Conservation (phyloP, 2,113 vertebrate species). For the Entosphenus tridentatus region DNA sequence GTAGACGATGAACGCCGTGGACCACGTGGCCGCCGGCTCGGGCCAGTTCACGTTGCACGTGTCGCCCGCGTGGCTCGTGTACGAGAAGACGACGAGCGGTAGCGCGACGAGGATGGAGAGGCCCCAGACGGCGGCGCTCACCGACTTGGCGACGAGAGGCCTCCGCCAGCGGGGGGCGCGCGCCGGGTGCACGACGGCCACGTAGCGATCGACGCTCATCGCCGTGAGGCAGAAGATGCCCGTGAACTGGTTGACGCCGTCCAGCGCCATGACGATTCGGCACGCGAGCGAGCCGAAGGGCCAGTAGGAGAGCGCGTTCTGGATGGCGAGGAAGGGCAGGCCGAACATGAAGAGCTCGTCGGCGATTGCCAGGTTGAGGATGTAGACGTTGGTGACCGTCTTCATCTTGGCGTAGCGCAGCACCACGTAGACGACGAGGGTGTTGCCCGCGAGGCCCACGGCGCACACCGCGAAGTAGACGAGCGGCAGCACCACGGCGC, state of each 20-base stretch:
- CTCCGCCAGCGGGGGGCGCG: conserved; percentile 59
- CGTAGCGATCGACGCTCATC: conserved; percentile 77
- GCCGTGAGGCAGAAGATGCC: conserved; percentile 91
- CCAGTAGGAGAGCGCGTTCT: conserved; percentile 75
- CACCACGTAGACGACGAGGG: conserved; percentile 65
- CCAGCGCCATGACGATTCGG: conserved; percentile 73
- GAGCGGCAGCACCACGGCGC: conserved; percentile 48
- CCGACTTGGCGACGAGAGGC: conserved; percentile 42
- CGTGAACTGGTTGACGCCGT: conserved; percentile 89
- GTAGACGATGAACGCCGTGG: conserved; percentile 23
- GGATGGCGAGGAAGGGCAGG: conserved; percentile 63
- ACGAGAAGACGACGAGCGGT: conserved; percentile 31
- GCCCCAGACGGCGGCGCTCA: conserved; percentile 57
- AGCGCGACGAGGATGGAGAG: conserved; percentile 45
- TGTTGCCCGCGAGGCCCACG: conserved; percentile 61
- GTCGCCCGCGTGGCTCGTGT: conserved; percentile 8
- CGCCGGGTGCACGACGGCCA: conserved; percentile 66
- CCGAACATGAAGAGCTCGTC: conserved; percentile 91
- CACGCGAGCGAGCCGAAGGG: conserved; percentile 81
- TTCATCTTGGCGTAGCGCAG: conserved; percentile 47
- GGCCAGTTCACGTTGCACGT: conserved; percentile 19
- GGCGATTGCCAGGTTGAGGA: conserved; percentile 69
- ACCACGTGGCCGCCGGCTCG: conserved; percentile 15
- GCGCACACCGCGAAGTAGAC: conserved; percentile 65
- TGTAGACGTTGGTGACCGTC: conserved; percentile 75